phyloP scores from a whole-genome alignment of 2,797 vertebrate genomes.

The Sebastes dallii region DNA sequence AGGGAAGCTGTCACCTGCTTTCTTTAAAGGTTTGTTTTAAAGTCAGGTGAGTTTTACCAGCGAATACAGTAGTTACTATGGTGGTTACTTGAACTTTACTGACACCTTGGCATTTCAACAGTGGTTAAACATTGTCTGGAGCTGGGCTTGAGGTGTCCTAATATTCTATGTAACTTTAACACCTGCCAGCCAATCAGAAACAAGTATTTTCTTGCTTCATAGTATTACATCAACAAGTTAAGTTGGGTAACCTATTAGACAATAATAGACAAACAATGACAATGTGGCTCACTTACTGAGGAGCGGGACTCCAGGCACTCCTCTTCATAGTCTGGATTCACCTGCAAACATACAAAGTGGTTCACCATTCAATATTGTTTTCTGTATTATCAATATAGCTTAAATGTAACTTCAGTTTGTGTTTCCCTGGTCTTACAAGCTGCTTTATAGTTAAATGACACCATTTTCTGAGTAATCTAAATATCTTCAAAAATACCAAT shows the following conservation, averaged over 20 bases:
- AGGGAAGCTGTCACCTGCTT: too few relatives aligned
- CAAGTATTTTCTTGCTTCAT: not conserved
- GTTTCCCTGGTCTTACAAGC: not conserved
- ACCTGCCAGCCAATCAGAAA: not conserved
- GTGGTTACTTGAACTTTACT: not conserved
- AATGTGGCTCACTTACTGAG: slow-evolving; percentile 69
- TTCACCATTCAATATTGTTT: not conserved
- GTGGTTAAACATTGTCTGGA: not conserved
- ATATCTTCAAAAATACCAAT: not conserved
- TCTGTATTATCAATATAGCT: not conserved
- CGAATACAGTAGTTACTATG: not conserved
- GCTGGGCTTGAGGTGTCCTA: not conserved
- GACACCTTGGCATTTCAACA: not conserved
- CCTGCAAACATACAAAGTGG: slow-evolving; percentile 60
- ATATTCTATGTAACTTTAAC: not conserved
- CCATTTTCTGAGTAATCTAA: not conserved
- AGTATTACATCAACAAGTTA: not conserved
- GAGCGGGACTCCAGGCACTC: slow-evolving; percentile 80
- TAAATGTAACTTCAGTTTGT: not conserved
- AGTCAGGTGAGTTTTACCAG: not conserved
- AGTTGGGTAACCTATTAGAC: not conserved
- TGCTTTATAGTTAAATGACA: not conserved
- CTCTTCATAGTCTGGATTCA: slow-evolving; percentile 85
- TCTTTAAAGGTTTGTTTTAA: not conserved
- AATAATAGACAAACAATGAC: not conserved